These are phyloP conservation scores for Zeugodacus cucurbitae DNA, from an alignment of 1,140 invertebrate genomes.

Conservation along the genomic window DNA sequence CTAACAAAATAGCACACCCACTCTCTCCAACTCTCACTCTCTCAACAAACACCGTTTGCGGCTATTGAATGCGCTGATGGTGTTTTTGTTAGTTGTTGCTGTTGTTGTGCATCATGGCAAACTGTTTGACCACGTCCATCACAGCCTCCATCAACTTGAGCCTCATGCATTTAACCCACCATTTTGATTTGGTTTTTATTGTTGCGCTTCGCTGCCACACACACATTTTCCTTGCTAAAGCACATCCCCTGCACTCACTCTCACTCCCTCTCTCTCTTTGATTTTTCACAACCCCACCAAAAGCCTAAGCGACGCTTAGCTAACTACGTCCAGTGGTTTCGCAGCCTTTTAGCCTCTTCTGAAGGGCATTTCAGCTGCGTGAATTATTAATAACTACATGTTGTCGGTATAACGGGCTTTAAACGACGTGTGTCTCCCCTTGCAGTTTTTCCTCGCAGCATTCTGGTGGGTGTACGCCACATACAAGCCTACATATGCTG, in stretches of 20 bases:
- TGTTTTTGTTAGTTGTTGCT: neutral
- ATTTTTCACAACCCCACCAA: neutral
- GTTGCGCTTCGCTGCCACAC: neutral
- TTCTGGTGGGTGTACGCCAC: neutral
- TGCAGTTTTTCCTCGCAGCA: neutral
- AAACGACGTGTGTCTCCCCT: neutral
- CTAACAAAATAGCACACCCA: neutral
- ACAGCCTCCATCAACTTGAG: neutral
- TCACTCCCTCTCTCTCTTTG: neutral
- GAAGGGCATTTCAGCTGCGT: constrained; percentile 18
- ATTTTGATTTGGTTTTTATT: neutral
- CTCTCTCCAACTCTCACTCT: too few relatives aligned
- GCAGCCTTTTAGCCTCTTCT: constrained; percentile 11
- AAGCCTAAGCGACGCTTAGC: neutral
- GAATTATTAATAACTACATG: constrained; percentile 35
- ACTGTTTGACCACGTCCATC: constrained; percentile 33
- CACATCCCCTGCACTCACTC: neutral
- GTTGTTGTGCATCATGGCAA: neutral
- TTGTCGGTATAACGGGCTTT: neutral
- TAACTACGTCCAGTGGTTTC: neutral
- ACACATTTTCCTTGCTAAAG: neutral
- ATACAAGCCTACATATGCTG: neutral
- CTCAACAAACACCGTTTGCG: neutral
- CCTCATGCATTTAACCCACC: neutral
- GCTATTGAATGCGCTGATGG: neutral